These are phyloP conservation scores for Platerodrilus igneus DNA, from an alignment of 2,888 invertebrate genomes.

Conservation along the genomic window DNA sequence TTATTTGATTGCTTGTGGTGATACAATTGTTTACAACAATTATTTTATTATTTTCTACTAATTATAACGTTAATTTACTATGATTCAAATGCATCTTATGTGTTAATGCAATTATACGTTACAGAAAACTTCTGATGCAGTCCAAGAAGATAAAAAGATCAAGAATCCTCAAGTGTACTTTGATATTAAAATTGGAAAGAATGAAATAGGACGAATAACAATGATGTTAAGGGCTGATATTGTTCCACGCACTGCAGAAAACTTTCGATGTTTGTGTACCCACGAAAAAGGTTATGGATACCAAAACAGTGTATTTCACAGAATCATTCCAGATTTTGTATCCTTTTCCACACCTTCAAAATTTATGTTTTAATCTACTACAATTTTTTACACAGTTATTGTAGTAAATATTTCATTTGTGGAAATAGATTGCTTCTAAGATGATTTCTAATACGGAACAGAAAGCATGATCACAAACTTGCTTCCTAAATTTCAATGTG, in stretches of 20 bases:
- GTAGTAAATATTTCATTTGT: no score
- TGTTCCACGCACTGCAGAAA: constrained; percentile 92
- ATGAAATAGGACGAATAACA: constrained; percentile 81
- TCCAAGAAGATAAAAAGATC: constrained; percentile 46
- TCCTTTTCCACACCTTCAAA: constrained; percentile 57
- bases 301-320: constrained; percentile 84
- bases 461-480: no score
- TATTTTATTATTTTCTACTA: no score
- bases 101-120: not conserved
- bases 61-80: no score
- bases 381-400: no score
- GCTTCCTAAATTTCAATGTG: no score
- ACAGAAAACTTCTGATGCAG: constrained; percentile 21
- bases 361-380: no score
- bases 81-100: no score
- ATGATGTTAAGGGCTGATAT: constrained; percentile 90
- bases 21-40: no score
- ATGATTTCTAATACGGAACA: no score
- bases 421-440: no score
- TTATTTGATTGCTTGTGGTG: no score
- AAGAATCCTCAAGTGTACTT: constrained; percentile 92
- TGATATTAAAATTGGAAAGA: constrained; percentile 88
- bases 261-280: constrained; percentile 88
- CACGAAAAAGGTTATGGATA: constrained; percentile 97
- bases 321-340: constrained; percentile 98